phyloP scores from a whole-genome alignment of 2,797 vertebrate genomes.

The Danio choprae region DNA sequence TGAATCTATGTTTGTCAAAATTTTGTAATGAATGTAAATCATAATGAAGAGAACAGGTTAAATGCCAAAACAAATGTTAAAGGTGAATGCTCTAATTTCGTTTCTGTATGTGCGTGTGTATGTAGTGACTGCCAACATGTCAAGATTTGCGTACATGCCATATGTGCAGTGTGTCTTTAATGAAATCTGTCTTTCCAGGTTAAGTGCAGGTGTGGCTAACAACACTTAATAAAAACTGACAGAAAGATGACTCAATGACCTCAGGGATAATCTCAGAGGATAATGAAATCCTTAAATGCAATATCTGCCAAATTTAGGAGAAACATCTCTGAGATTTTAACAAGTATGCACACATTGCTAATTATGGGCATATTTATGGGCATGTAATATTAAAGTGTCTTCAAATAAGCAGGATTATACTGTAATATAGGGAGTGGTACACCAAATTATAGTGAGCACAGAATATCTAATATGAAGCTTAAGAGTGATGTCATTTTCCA shows the following conservation, averaged over 20 bases:
- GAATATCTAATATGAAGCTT: too few species aligned
- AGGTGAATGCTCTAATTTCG: not conserved
- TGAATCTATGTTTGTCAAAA: not conserved
- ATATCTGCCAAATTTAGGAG: too few species aligned
- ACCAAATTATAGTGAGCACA: too few species aligned
- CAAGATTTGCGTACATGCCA: not conserved
- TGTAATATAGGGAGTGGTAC: too few species aligned
- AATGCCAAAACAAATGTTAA: not conserved
- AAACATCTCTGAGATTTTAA: not conserved
- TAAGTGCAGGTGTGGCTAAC: constrained; percentile 2
- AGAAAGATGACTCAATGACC: not conserved
- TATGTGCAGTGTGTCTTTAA: constrained; percentile 19
- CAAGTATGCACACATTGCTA: not conserved
- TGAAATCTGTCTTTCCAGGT: not conserved
- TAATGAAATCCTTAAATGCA: not conserved
- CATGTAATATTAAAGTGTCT: too few species aligned
- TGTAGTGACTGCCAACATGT: constrained; percentile 3
- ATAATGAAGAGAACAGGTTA: not conserved
- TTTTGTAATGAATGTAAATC: not conserved
- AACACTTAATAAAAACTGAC: not conserved
- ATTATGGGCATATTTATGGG: not conserved
- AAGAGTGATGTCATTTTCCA: too few species aligned
- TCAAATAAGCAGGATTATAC: too few species aligned
- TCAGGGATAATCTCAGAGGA: not conserved
- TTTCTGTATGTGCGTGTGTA: not conserved